These are phyloP conservation scores for Cryptomyrus ogoouensis DNA, from an alignment of 2,113 vertebrate genomes.

Conservation along the genomic window DNA sequence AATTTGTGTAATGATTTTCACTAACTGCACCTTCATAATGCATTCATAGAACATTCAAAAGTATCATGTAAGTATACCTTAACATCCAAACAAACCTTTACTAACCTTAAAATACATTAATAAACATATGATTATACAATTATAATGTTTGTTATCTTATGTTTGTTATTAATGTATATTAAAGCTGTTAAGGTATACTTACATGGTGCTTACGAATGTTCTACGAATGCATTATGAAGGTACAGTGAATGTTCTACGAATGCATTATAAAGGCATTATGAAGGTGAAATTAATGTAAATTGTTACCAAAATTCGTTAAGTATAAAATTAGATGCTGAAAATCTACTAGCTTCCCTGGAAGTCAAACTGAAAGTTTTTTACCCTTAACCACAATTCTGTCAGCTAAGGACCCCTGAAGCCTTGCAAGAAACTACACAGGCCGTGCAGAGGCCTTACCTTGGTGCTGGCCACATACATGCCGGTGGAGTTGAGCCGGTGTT, in stretches of 20 bases:
- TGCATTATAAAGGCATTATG: too few species aligned
- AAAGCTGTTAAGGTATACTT: neutral
- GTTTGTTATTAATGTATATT: neutral
- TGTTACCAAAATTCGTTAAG: neutral
- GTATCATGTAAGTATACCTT: neutral
- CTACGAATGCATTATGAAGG: neutral
- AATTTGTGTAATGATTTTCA: neutral
- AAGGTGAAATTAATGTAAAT: neutral
- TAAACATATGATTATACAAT: neutral
- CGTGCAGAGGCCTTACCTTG: slow-evolving; percentile 66
- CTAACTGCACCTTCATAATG: neutral
- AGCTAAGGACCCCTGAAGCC: neutral
- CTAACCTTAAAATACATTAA: neutral
- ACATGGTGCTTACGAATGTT: neutral
- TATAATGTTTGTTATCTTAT: neutral
- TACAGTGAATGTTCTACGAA: neutral
- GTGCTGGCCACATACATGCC: slow-evolving; percentile 99
- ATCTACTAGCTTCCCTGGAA: neutral
- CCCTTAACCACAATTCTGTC: neutral
- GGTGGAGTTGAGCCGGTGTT: slow-evolving; percentile 94
- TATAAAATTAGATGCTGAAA: neutral
- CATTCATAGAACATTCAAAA: neutral
- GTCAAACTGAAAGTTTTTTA: neutral
- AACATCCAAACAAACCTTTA: neutral
- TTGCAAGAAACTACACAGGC: neutral